phyloP scores from a whole-genome alignment of 2,113 vertebrate genomes.

The Zosterops hypoxanthus region DNA sequence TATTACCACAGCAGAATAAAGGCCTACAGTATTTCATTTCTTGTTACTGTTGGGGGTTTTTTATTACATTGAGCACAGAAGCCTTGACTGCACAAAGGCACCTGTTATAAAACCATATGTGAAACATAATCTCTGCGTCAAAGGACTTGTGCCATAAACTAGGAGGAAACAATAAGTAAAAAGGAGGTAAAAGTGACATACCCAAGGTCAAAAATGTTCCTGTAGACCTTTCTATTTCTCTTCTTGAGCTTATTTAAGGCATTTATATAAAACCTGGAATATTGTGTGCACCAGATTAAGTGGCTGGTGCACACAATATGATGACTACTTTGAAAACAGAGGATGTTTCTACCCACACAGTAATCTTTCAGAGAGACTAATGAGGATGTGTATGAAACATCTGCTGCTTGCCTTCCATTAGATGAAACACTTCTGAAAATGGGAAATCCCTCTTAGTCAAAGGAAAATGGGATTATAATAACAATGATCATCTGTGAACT shows the following conservation, averaged over 20 bases:
- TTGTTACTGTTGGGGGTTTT: background rate
- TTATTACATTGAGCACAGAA: background rate
- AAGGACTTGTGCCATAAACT: background rate
- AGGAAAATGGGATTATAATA: background rate
- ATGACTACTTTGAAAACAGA: background rate
- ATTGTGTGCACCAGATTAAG: background rate
- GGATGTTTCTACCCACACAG: background rate
- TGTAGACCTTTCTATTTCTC: background rate
- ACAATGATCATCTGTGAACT: background rate
- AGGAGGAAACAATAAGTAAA: background rate
- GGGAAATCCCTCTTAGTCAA: background rate
- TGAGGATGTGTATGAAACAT: background rate
- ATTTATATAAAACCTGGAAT: background rate
- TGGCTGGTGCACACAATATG: background rate
- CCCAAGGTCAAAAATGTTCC: background rate
- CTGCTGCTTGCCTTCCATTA: conserved; percentile 28
- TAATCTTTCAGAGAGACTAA: conserved; percentile 17
- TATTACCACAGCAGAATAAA: background rate
- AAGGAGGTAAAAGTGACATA: background rate
- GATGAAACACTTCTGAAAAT: background rate
- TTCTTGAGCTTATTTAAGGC: background rate
- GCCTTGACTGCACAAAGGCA: background rate
- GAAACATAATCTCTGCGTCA: background rate
- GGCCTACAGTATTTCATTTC: background rate
- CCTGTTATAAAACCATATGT: background rate